phyloP scores from a whole-genome alignment of 2,113 vertebrate species.

The Vombatus ursinus region DNA sequence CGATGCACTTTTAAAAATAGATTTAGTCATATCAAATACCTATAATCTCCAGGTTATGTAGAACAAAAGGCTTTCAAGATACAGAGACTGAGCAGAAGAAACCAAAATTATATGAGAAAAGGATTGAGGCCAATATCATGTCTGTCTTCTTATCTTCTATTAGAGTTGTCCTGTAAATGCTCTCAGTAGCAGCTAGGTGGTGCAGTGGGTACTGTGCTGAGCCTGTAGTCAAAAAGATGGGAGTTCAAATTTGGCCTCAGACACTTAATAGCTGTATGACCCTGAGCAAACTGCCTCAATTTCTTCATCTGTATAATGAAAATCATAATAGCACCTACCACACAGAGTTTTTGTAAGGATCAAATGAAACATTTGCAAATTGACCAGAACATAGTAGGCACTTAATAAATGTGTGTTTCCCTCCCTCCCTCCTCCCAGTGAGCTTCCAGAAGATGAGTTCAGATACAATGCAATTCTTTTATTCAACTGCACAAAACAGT shows the following conservation, averaged over 20 bases:
- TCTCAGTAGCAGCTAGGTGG: neutral
- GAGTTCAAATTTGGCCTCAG: neutral
- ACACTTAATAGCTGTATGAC: neutral
- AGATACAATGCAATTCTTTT: neutral
- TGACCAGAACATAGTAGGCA: neutral
- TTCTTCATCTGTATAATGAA: neutral
- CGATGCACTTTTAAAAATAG: neutral
- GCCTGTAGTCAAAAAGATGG: neutral
- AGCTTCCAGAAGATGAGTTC: neutral
- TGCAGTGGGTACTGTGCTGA: neutral
- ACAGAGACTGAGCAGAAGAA: neutral
- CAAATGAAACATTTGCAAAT: neutral
- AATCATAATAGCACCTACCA: neutral
- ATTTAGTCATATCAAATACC: neutral
- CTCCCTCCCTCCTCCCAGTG: neutral
- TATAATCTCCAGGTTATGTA: neutral
- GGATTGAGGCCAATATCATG: neutral
- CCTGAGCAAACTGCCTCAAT: neutral
- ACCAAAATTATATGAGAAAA: neutral
- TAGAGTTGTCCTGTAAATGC: neutral
- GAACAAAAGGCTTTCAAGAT: neutral
- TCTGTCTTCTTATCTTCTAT: neutral
- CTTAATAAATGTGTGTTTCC: neutral
- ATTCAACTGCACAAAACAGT: neutral
- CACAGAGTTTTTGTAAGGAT: neutral